Conservation (phyloP, 2,888 invertebrate genomes). For the Caradrina kadenii region DNA sequence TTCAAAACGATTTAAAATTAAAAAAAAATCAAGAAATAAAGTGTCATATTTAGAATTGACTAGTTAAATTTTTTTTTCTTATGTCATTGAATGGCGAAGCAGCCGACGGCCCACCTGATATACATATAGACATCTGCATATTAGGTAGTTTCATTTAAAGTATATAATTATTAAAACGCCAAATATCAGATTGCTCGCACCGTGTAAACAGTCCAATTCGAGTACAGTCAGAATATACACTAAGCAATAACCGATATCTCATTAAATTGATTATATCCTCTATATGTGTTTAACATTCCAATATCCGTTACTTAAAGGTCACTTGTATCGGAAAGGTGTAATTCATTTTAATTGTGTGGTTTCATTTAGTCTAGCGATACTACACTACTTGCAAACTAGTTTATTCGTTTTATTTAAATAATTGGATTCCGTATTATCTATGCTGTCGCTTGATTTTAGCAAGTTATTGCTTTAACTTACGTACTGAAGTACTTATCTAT, state of each 20-base stretch:
- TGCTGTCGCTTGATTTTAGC: background rate
- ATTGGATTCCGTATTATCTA: conserved; percentile 6
- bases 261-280: conserved; percentile 36
- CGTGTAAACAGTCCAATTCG: background rate
- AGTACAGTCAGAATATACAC: conserved; percentile 15
- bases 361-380: conserved; percentile 10
- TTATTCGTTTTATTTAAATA: conserved; percentile 12
- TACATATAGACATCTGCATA: too few species aligned
- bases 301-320: conserved; percentile 47
- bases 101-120: too few species aligned
- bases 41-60: too few species aligned
- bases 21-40: too few species aligned
- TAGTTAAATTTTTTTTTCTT: too few species aligned
- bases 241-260: conserved; percentile 6
- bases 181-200: background rate
- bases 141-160: background rate
- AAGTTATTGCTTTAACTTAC: background rate
- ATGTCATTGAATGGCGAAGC: too few species aligned
- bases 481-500: too few species aligned
- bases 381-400: conserved; percentile 26
- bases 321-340: conserved; percentile 32
- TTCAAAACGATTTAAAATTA: too few species aligned
- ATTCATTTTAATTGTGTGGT: conserved; percentile 35
- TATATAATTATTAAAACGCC: background rate
- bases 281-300: conserved; percentile 27